Conservation (phyloP, 1,140 invertebrate species). For the Andricus grossulariae region DNA sequence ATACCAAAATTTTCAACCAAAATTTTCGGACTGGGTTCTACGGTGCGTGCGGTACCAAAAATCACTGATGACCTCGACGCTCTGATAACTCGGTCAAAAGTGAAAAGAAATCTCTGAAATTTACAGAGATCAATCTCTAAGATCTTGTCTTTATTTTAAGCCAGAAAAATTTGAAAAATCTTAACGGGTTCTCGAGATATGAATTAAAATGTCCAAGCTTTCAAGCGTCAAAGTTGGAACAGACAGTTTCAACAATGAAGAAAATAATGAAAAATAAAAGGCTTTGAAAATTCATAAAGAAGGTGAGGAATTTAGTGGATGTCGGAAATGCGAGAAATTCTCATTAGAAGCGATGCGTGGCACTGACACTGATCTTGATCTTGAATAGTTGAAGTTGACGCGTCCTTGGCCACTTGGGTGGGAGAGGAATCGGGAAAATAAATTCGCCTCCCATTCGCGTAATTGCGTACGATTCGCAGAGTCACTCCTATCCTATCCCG, state of each 20-base stretch:
- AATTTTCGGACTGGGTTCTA: too few relatives aligned
- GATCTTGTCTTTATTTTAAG: too few relatives aligned
- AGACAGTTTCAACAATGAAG: neutral
- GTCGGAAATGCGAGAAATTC: conserved; percentile 61
- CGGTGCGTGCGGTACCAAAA: too few relatives aligned
- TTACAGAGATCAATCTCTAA: too few relatives aligned
- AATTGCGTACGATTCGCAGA: conserved; percentile 42
- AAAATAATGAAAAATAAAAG: neutral
- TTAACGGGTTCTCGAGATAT: too few relatives aligned
- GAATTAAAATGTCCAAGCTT: too few relatives aligned
- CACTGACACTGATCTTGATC: conserved; percentile 50
- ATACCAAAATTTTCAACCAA: too few relatives aligned
- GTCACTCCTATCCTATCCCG: conserved; percentile 38
- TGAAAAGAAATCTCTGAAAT: too few relatives aligned
- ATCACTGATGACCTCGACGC: too few relatives aligned
- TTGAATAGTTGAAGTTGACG: conserved; percentile 39
- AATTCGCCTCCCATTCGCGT: conserved; percentile 33
- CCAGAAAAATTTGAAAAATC: too few relatives aligned
- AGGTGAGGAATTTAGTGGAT: neutral
- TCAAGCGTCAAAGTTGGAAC: neutral
- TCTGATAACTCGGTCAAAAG: too few relatives aligned
- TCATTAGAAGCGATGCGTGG: conserved; percentile 50
- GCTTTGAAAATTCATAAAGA: neutral
- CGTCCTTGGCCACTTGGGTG: conserved; percentile 37
- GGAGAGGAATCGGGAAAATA: conserved; percentile 15